Conservation (phyloP, 2,797 vertebrate genomes). For the Pelodytes ibericus region DNA sequence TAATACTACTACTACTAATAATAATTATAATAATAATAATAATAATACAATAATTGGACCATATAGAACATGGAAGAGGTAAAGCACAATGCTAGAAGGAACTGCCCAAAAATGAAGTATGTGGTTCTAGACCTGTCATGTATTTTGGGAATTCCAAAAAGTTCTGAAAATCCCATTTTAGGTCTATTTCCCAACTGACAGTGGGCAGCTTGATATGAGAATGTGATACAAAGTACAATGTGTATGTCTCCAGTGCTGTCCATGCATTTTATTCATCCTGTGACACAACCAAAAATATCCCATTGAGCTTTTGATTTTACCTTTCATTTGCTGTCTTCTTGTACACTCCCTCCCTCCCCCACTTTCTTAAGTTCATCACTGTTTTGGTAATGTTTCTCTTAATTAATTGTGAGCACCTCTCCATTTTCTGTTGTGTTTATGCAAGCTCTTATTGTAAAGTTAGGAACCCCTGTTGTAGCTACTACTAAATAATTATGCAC, state of each 20-base stretch:
- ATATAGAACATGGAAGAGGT: slow-evolving; percentile 51
- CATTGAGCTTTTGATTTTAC: slow-evolving; percentile 62
- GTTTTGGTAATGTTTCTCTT: slow-evolving; percentile 64
- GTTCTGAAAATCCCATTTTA: slow-evolving; percentile 47
- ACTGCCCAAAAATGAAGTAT: slow-evolving; percentile 49
- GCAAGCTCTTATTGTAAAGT: slow-evolving; percentile 78
- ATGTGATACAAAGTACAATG: slow-evolving; percentile 84
- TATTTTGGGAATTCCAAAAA: slow-evolving; percentile 53
- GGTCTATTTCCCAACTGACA: slow-evolving; percentile 67
- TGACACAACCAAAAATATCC: slow-evolving; percentile 70
- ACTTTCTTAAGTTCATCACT: slow-evolving; percentile 58
- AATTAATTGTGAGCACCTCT: slow-evolving; percentile 71
- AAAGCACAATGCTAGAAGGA: slow-evolving; percentile 48
- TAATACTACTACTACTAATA: too few species aligned
- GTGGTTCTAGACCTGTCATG: slow-evolving; percentile 50
- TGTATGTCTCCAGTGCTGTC: slow-evolving; percentile 87
- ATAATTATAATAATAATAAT: too few species aligned
- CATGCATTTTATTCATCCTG: slow-evolving; percentile 74
- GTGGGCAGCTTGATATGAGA: slow-evolving; percentile 70
- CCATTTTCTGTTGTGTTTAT: slow-evolving; percentile 71
- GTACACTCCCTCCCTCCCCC: slow-evolving; percentile 53
- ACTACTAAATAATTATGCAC: slow-evolving; percentile 77
- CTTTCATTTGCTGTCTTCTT: slow-evolving; percentile 64
- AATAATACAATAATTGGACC: too few species aligned
- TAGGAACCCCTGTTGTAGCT: slow-evolving; percentile 77